A percentile compares a stretch with the other conserved stretches of the same genome.
Conservation (phyloP, 2,113 vertebrate species). For the Nyctereutes procyonoides region DNA sequence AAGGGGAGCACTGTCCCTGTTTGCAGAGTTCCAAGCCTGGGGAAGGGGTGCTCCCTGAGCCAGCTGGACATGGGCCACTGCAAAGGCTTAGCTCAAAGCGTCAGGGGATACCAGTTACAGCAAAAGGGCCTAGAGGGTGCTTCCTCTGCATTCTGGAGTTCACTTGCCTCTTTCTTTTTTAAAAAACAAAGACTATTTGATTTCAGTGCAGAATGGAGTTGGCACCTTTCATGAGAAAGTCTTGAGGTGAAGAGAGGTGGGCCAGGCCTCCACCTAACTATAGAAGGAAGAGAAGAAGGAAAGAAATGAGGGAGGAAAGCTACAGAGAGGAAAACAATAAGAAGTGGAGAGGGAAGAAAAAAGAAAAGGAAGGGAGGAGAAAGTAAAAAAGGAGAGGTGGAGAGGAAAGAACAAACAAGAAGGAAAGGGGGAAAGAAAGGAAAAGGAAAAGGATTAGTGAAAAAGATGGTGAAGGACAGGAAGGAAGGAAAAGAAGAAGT, state of each 20-base stretch:
- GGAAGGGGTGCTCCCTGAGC: background rate
- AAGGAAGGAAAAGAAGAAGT: background rate
- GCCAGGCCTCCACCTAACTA: background rate
- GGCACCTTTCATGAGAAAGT: background rate
- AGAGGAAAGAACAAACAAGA: background rate
- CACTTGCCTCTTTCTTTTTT: background rate
- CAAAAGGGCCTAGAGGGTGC: background rate
- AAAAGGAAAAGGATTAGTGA: background rate
- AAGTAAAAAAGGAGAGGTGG: too few relatives aligned
- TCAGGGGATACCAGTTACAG: background rate
- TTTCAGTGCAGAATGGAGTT: background rate
- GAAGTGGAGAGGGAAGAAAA: background rate
- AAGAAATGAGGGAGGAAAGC: background rate
- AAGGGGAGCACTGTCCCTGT: fast-evolving
- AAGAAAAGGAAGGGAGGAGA: background rate
- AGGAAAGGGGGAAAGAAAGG: too few relatives aligned
- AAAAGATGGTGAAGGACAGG: background rate
- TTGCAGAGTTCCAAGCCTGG: background rate
- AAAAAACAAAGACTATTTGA: background rate
- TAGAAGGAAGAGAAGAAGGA: background rate
- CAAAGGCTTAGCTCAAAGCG: background rate
- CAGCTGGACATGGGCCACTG: fast-evolving
- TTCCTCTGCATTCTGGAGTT: background rate
- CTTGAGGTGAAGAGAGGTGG: background rate
- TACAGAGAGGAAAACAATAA: background rate